Percentiles rank a stretch among this genome's conserved stretches.
phyloP scores from a whole-genome alignment of 2,113 vertebrate species.

The Sphyrna mokarran region DNA sequence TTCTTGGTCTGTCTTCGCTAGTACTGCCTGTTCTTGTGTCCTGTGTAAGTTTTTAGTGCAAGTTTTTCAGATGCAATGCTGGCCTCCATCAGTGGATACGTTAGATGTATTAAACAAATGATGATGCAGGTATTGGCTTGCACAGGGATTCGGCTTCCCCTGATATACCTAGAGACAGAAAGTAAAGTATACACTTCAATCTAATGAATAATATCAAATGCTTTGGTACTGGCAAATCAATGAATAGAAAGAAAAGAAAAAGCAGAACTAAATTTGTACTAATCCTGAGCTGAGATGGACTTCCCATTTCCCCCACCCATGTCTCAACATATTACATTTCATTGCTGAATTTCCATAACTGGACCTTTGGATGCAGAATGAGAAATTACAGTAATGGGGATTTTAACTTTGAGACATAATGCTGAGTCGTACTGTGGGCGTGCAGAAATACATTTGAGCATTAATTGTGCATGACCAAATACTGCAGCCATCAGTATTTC shows the following conservation, averaged over 20 bases:
- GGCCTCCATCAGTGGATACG: not conserved
- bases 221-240: not conserved
- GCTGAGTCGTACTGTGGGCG: not conserved
- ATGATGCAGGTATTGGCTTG: not conserved
- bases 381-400: not conserved
- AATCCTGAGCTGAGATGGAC: not conserved
- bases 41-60: not conserved
- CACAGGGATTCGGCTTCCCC: not conserved
- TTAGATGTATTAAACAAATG: not conserved
- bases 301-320: not conserved
- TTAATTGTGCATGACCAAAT: not conserved
- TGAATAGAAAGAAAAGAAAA: not conserved
- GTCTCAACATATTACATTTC: not conserved
- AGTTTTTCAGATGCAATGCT: not conserved
- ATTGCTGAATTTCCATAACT: not conserved
- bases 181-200: not conserved
- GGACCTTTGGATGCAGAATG: not conserved
- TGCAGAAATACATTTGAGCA: not conserved
- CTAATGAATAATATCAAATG: not conserved
- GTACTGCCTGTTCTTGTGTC: not conserved
- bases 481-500: not conserved
- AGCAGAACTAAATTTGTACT: not conserved
- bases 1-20: not conserved
- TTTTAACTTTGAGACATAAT: not conserved
- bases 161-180: not conserved